Evolutionary conservation across 2,113 vertebrate genomes (phyloP).

Genomic region (Pogona vitticeps): DNA sequence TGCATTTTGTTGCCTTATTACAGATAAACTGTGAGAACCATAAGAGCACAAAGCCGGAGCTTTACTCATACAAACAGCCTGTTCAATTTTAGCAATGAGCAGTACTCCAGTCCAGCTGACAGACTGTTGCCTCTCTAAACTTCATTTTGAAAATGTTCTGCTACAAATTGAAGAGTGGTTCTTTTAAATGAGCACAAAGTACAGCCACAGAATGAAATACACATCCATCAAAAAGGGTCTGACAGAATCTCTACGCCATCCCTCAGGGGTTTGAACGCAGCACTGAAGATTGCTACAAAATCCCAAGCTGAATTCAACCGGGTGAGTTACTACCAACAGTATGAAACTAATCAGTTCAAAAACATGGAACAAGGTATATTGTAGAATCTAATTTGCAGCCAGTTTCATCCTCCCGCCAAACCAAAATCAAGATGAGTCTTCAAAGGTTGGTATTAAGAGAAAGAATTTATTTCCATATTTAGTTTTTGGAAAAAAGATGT

Average conservation of each 20-base stretch:
- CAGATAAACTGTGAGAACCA: background rate
- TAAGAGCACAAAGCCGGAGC: background rate
- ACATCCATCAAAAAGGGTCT: constrained; percentile 45
- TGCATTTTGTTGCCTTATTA: background rate
- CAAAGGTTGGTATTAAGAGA: constrained; percentile 72
- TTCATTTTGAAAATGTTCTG: constrained; percentile 42
- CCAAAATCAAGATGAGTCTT: constrained; percentile 39
- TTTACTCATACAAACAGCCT: accelerated
- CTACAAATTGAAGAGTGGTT: constrained; percentile 60
- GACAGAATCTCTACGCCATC: constrained; percentile 60
- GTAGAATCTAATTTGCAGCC: constrained; percentile 66
- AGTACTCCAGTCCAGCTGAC: constrained; percentile 47
- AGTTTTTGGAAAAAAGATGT: constrained; percentile 54
- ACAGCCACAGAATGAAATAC: constrained; percentile 50
- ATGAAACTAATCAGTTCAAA: constrained; percentile 58
- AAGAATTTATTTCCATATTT: constrained; percentile 52
- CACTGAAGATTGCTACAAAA: constrained; percentile 54
- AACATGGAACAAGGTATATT: constrained; percentile 48
- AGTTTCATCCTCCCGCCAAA: constrained; percentile 42
- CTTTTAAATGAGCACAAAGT: constrained; percentile 57
- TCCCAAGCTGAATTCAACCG: constrained; percentile 36
- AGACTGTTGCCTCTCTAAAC: constrained; percentile 33
- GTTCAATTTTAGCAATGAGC: background rate
- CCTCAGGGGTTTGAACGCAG: constrained; percentile 50
- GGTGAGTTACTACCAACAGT: constrained; percentile 20